phyloP scores from a whole-genome alignment of 2,888 invertebrate genomes.

The Mermis nigrescens region DNA sequence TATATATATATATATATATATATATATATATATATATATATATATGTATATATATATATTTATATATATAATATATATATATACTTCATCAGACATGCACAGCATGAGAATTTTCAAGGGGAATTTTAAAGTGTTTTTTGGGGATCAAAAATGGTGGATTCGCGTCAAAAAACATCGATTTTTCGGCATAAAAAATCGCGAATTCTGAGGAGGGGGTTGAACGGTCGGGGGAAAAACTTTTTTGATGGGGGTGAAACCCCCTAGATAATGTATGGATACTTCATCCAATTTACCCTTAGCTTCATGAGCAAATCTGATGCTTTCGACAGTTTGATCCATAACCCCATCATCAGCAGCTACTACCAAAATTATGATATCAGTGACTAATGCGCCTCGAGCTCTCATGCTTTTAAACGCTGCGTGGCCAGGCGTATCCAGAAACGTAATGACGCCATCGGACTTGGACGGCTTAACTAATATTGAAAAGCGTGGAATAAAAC shows the following conservation, averaged over 20 bases:
- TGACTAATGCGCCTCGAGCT: constrained; percentile 74
- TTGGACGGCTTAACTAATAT: constrained; percentile 2
- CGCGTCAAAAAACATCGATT: neutral
- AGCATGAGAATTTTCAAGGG: no score
- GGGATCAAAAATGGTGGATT: neutral
- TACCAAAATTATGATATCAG: constrained; percentile 81
- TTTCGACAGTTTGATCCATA: constrained; percentile 88
- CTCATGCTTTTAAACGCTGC: constrained; percentile 89
- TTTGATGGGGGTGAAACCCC: neutral
- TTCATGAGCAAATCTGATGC: constrained; percentile 60
- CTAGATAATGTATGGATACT: neutral
- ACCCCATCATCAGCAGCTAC: constrained; percentile 98
- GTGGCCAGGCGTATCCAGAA: constrained; percentile 95
- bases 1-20: no score
- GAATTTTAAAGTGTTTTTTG: no score
- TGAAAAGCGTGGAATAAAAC: neutral
- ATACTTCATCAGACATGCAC: no score
- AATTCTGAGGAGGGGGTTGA: neutral
- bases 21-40: no score
- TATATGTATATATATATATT: no score
- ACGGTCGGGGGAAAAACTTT: no score
- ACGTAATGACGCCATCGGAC: constrained; percentile 46
- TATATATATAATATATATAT: no score
- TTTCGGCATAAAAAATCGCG: neutral
- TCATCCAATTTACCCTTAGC: constrained; percentile 45